These are phyloP conservation scores for Meandrina meandrites DNA, from an alignment of 92 coral and sea anemone species.

Conservation along the genomic window DNA sequence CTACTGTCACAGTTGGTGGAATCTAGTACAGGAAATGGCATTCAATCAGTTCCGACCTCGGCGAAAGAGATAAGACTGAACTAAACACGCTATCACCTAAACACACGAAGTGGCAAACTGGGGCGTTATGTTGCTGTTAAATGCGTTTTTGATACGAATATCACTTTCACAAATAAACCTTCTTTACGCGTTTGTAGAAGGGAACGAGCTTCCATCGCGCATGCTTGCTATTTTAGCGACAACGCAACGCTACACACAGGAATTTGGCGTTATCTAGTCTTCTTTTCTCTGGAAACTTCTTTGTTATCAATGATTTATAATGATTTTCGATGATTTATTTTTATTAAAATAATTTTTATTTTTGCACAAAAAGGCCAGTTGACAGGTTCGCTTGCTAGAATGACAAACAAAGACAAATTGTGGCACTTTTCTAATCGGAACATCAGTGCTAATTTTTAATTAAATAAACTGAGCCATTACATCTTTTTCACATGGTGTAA, in stretches of 20 bases:
- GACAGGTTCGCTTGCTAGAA: background rate
- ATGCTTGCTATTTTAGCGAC: background rate
- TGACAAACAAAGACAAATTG: constrained; percentile 16
- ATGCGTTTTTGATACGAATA: background rate
- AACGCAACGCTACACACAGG: background rate
- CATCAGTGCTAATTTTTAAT: constrained; percentile 17
- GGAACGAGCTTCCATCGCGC: background rate
- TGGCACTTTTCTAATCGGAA: constrained; percentile 4
- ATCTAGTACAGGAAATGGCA: constrained; percentile 42
- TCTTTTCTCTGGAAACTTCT: background rate
- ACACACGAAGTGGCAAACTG: background rate
- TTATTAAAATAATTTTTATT: constrained; percentile 3
- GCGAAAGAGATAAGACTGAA: constrained; percentile 34
- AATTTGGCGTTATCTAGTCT: background rate
- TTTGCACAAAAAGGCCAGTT: background rate
- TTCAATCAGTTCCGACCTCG: constrained; percentile 18
- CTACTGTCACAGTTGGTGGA: constrained; percentile 16
- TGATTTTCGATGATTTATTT: constrained; percentile 3
- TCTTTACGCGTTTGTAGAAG: background rate
- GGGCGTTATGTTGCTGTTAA: constrained; percentile 11
- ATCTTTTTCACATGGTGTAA: background rate
- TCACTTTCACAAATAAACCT: background rate
- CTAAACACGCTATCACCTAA: constrained; percentile 21
- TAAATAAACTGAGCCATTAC: background rate
- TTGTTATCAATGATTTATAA: constrained; percentile 19